Conservation (phyloP, 2,888 invertebrate genomes). For the Neoitamus cyanurus region DNA sequence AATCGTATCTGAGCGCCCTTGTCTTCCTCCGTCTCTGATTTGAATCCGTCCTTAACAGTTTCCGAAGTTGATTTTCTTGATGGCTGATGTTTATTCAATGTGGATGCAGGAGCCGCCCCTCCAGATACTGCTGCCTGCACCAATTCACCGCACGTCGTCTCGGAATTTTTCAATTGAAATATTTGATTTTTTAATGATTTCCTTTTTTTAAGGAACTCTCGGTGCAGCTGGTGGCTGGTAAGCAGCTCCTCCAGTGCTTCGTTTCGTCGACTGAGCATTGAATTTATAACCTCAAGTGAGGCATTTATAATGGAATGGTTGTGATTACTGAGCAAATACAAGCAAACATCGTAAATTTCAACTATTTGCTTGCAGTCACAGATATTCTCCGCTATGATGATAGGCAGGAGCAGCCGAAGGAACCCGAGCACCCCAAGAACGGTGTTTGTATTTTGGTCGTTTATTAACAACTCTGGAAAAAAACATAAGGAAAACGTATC, state of each 20-base stretch:
- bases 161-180: constrained; percentile 65
- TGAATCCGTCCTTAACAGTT: constrained; percentile 57
- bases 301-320: constrained; percentile 92
- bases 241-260: constrained; percentile 61
- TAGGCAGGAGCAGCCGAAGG: constrained; percentile 73
- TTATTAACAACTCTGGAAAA: constrained; percentile 60
- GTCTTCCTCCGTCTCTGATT: constrained; percentile 57
- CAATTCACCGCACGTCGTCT: constrained; percentile 55
- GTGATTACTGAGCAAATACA: constrained; percentile 75
- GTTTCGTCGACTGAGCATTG: constrained; percentile 60
- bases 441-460: constrained; percentile 66
- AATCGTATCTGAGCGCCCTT: constrained; percentile 49
- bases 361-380: constrained; percentile 64
- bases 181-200: constrained; percentile 67
- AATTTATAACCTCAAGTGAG: constrained; percentile 76
- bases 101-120: constrained; percentile 48
- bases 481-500: not conserved
- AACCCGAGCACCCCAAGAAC: constrained; percentile 76
- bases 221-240: constrained; percentile 62
- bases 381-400: constrained; percentile 63
- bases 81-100: constrained; percentile 56
- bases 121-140: constrained; percentile 27
- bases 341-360: constrained; percentile 81
- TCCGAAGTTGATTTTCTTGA: constrained; percentile 54
- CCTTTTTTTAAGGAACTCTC: constrained; percentile 63